Conservation (phyloP, 2,113 vertebrate genomes). For the Gracilinanus agilis region DNA sequence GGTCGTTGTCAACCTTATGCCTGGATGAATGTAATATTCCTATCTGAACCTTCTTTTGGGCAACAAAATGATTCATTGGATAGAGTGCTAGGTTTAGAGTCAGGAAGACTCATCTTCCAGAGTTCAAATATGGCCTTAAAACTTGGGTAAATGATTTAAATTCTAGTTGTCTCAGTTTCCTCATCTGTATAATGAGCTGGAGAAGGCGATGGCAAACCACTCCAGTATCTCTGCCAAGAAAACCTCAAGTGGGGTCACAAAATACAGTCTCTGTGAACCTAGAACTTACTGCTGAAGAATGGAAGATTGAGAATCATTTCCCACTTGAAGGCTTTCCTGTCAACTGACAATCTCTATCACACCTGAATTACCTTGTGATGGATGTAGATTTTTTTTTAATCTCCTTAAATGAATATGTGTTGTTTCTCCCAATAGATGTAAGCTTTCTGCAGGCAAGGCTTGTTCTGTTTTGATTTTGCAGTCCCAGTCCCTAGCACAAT, state of each 20-base stretch:
- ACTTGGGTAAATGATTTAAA: too few species aligned
- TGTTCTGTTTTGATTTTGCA: not conserved
- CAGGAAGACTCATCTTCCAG: too few species aligned
- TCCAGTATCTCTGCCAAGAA: too few species aligned
- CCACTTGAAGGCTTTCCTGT: not conserved
- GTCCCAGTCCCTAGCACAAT: not conserved
- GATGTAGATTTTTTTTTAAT: not conserved
- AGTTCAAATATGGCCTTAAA: too few species aligned
- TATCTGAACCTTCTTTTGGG: constrained; percentile 10
- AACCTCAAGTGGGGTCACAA: too few species aligned
- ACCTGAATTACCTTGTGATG: not conserved
- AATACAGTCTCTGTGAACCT: constrained; percentile 96
- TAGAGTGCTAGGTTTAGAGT: too few species aligned
- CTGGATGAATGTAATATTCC: not conserved
- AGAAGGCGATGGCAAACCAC: too few species aligned
- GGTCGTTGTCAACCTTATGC: constrained; percentile 19
- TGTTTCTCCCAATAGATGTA: not conserved
- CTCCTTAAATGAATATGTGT: not conserved
- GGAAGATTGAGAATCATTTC: constrained; percentile 81
- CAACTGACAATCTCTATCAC: not conserved
- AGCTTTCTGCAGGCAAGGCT: not conserved
- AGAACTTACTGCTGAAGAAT: constrained; percentile 96
- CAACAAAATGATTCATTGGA: too few species aligned
- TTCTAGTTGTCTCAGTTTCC: too few species aligned
- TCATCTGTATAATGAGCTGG: too few species aligned